Evolutionary conservation across 1,140 invertebrate species (phyloP).

Genomic region (Eurosta solidaginis): DNA sequence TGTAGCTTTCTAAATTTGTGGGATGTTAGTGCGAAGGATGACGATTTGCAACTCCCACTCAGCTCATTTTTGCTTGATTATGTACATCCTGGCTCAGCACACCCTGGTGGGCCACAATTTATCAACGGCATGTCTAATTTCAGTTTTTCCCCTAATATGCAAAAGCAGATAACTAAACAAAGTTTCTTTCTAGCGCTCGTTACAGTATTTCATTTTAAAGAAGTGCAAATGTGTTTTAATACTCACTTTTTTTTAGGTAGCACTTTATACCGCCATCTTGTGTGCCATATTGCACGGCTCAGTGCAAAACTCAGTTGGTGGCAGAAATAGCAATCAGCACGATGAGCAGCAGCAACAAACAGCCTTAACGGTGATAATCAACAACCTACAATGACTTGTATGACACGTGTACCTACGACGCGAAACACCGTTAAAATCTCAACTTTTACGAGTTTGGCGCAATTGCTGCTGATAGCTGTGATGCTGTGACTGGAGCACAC

Average conservation of each 20-base stretch:
- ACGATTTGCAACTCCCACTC: neutral
- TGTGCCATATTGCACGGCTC: constrained; percentile 32
- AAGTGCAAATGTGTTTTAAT: constrained; percentile 60
- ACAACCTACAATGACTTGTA: constrained; percentile 10
- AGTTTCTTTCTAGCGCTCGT: neutral
- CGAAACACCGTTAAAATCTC: constrained; percentile 56
- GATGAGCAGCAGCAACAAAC: neutral
- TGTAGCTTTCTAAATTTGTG: neutral
- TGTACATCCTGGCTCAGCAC: neutral
- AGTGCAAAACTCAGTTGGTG: neutral
- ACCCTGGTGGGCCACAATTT: constrained; percentile 17
- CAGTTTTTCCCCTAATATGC: neutral
- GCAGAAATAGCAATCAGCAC: constrained; percentile 13
- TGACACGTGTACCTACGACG: constrained; percentile 55
- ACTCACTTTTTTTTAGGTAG: constrained; percentile 45
- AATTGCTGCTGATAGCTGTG: neutral
- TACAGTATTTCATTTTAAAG: constrained; percentile 43
- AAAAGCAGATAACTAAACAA: neutral
- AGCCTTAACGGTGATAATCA: neutral
- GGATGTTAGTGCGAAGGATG: neutral
- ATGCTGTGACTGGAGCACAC: too few species aligned
- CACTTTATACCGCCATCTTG: constrained; percentile 33
- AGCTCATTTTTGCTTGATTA: neutral
- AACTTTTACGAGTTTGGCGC: constrained; percentile 54
- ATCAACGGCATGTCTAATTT: neutral